Conservation (phyloP, 64 coral and sea anemone genomes). For the Montipora cactus region DNA sequence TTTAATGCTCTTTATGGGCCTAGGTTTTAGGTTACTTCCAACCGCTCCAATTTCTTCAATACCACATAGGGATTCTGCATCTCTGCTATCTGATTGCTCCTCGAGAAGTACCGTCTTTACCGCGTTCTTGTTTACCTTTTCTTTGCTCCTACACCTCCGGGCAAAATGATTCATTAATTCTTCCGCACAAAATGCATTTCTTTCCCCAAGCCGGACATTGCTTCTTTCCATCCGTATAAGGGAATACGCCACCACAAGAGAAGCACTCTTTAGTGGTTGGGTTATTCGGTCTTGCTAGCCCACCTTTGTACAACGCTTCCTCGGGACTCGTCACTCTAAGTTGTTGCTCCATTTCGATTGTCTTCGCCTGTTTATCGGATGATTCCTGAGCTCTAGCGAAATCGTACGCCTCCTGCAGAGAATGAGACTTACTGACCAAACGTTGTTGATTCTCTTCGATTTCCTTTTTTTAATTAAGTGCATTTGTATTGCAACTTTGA, state of each 20-base stretch:
- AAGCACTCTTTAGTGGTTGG: no score
- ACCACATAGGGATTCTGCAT: not conserved
- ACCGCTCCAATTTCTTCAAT: not conserved
- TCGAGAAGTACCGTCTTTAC: no score
- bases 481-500: not conserved
- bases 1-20: not conserved
- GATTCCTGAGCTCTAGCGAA: conserved; percentile 16
- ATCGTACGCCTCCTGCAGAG: not conserved
- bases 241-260: no score
- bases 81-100: no score
- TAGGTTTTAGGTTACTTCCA: not conserved
- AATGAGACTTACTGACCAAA: not conserved
- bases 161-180: no score
- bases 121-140: no score
- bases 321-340: not conserved
- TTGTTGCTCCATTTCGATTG: not conserved
- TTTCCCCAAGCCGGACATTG: no score
- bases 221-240: no score
- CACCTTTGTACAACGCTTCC: no score
- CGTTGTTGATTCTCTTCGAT: conserved; percentile 4
- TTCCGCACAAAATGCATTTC: no score
- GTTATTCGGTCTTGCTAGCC: no score
- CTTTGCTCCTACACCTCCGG: no score
- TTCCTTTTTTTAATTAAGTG: conserved; percentile 13
- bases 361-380: conserved; percentile 3